Evolutionary conservation across 2,113 vertebrate genomes (phyloP).

Genomic region (Epinephelus fuscoguttatus): DNA sequence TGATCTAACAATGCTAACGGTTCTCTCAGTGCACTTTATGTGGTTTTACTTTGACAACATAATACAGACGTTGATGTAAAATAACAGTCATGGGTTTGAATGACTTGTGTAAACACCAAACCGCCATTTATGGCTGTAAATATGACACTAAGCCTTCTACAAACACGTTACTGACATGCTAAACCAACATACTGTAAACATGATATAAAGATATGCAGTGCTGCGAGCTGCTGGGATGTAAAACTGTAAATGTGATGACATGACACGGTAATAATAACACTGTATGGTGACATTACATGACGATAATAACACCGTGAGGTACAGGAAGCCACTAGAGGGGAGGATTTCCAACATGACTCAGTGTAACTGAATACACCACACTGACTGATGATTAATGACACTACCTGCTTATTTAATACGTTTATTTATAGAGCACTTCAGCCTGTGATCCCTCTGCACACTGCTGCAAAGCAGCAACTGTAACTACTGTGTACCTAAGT

Average conservation of each 20-base stretch:
- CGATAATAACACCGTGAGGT: not conserved
- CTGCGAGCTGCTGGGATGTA: not conserved
- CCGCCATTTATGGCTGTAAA: not conserved
- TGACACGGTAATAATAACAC: not conserved
- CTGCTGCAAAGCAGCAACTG: not conserved
- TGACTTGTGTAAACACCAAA: not conserved
- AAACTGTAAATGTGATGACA: not conserved
- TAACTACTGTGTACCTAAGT: not conserved
- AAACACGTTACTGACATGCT: not conserved
- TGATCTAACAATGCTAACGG: not conserved
- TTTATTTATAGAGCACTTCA: not conserved
- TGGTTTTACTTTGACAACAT: not conserved
- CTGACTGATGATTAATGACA: not conserved
- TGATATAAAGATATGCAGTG: not conserved
- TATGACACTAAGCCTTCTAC: not conserved
- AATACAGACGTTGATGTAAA: fast-evolving
- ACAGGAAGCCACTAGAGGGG: not conserved
- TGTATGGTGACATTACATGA: too few species aligned
- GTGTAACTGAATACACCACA: not conserved
- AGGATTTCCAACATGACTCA: not conserved
- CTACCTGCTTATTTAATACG: not conserved
- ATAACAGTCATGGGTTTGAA: too few species aligned
- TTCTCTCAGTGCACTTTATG: not conserved
- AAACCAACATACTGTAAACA: not conserved
- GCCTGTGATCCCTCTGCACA: not conserved